Base-by-base conservation (phyloP, 2,888 invertebrate genomes). In the Altica lythri region DNA sequence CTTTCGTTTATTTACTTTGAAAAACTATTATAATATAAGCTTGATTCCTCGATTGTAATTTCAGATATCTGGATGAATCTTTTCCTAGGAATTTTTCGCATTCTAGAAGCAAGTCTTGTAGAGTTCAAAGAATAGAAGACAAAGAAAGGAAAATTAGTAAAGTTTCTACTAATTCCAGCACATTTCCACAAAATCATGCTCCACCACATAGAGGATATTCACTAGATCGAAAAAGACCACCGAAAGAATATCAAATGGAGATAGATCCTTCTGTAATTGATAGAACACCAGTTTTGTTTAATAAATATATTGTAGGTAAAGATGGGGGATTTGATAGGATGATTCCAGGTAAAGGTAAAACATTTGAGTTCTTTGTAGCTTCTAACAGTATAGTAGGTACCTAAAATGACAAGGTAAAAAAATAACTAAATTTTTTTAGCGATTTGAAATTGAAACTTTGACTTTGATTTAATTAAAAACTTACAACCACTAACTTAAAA, bases 291-390 rank as follows among this genome's bases (percentile, higher is more conserved):
- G 84, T 89, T 25, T 78, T 88, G 30, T 86, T 84, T 69, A 89
- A 89, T 72, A 84, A 82, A 62, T 89, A 89, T 70, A 87, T 86
- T 0, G 74, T 86, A 43, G 83, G 84, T 43, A 77, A 77, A 40
- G 66, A 68, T 60, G 78, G 70, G 72, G 61, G 67, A 1, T 61
- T 68, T 9, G 77, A 69, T 68, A 42, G 72, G 61, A 68, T 62
- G 30, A 61, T 69, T 46, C 70, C 72, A 60, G 71, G 71, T 71
- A 64, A 60, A 59, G 62, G 62, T 62, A 62, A 58, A 57, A 29
- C 32, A 30, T 40, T 46, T 50, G 42, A 37, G 34, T 35, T 14
- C 9, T 37, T 35, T n/a, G n/a, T n/a, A n/a, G n/a, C n/a, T n/a
- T n/a, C n/a, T n/a, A n/a, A n/a, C n/a, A n/a, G n/a, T n/a, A n/a